Conservation (phyloP, 2,888 invertebrate species). For the Horisme vitalbata region DNA sequence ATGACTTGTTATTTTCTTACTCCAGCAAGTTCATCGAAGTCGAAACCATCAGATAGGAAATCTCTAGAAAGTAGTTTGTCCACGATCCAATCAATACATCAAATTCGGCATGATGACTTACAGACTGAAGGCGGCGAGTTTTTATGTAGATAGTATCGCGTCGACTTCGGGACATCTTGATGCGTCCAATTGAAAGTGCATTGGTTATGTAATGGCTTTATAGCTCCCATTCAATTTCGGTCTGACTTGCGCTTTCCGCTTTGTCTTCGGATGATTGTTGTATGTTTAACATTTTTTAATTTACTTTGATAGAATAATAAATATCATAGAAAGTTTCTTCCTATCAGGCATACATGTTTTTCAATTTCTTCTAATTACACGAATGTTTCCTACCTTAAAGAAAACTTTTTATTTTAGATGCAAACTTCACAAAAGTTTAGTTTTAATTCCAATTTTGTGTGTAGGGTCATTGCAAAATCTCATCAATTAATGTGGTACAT, state of each 20-base stretch:
- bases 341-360: too few relatives aligned
- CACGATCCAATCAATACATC: conserved; percentile 28
- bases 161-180: conserved; percentile 29
- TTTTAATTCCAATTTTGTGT: too few relatives aligned
- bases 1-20: background rate
- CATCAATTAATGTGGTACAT: too few relatives aligned
- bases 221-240: conserved; percentile 58
- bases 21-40: conserved; percentile 6
- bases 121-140: conserved; percentile 54
- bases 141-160: conserved; percentile 55
- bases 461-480: too few relatives aligned
- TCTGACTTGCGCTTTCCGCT: conserved; percentile 56
- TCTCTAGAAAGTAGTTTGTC: conserved; percentile 26
- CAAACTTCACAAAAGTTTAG: too few relatives aligned
- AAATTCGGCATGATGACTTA: conserved; percentile 49
- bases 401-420: too few relatives aligned
- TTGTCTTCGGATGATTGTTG: conserved; percentile 40
- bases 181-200: conserved; percentile 40
- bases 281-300: conserved; percentile 11
- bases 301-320: conserved; percentile 9
- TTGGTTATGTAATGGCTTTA: conserved; percentile 62
- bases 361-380: too few relatives aligned
- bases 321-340: conserved; percentile 1
- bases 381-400: too few relatives aligned
- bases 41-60: conserved; percentile 10